These are phyloP conservation scores for Holotrichia oblita DNA, from an alignment of 1,140 invertebrate genomes.

Conservation along the genomic window DNA sequence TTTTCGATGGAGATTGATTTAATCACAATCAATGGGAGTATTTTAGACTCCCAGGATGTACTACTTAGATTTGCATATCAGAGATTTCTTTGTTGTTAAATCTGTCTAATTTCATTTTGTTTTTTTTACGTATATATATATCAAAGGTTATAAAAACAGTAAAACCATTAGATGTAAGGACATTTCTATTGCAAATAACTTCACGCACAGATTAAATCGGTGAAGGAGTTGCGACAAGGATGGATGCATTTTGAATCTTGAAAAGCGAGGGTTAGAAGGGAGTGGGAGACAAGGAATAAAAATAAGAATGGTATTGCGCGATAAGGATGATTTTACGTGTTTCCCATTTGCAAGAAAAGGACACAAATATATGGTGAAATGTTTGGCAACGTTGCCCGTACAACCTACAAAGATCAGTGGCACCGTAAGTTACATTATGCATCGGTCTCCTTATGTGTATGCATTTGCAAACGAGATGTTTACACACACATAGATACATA, in stretches of 20 bases:
- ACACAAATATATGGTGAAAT: background rate
- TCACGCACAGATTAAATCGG: background rate
- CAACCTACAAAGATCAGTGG: background rate
- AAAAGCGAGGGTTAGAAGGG: background rate
- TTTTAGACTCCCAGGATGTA: no score
- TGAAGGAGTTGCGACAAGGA: background rate
- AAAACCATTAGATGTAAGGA: background rate
- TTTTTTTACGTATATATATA: background rate
- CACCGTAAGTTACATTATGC: background rate
- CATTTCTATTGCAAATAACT: background rate
- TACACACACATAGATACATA: no score
- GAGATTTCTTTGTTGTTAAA: no score
- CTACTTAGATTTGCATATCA: no score
- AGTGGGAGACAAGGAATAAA: background rate
- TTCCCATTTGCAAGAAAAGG: background rate
- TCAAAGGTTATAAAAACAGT: background rate
- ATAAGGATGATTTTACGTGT: background rate
- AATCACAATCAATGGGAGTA: no score
- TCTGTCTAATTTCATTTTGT: background rate
- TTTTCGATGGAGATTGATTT: no score
- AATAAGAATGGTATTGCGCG: background rate
- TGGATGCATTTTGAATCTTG: background rate
- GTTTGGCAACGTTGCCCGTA: background rate
- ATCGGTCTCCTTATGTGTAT: background rate
- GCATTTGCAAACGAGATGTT: slow-evolving; percentile 1